Base-by-base conservation (phyloP, 2,113 vertebrate genomes). In the Engystomops pustulosus region DNA sequence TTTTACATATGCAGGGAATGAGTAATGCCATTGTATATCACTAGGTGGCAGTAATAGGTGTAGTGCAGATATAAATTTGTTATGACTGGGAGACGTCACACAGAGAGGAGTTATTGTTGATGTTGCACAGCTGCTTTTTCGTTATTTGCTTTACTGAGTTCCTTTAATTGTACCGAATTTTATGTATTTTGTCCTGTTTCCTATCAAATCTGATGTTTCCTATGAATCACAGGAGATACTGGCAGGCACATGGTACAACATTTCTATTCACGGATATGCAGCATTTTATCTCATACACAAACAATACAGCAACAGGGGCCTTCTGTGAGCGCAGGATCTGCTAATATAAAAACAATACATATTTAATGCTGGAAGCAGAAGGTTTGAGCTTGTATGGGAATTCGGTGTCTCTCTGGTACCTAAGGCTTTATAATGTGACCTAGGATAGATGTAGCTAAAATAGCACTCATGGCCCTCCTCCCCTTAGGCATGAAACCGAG, bases 81-180 rank as follows among this genome's bases (percentile, higher is more conserved):
- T 76, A 76, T 76, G 72, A 10, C 72, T 34, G 8, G 25, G 18
- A 32, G 15, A 53, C 30, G 6, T 53, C 72, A 10, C 72, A n/a
- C 72, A 75, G 14, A 32, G 68, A 41, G 20, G 0, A 44, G 11
- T 70, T 44, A 23, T 44, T 70, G 36, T 51, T 51, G 18, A 15
- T 41, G 34, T 51, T 34, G 9, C 72, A 53, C 45, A 76, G 72
- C 72, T 76, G 25, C 27, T 53, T 51, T 53, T 76, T 32, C 20
- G 11, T 11, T 76, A 47, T 53, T 51, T 76, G 45, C 18, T 51
- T 76, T 51, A 12, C 47, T 34, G 10, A 53, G 45, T 76, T 76
- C 72, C 72, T 76, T 53, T 76, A 20, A 53, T 76, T 53, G 72
- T 53, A 76, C 68, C 41, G 45, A 47, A 10, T 75, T 75, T 75